These are phyloP conservation scores for Empidonax traillii DNA, from an alignment of 2,113 vertebrate species.

Conservation along the genomic window DNA sequence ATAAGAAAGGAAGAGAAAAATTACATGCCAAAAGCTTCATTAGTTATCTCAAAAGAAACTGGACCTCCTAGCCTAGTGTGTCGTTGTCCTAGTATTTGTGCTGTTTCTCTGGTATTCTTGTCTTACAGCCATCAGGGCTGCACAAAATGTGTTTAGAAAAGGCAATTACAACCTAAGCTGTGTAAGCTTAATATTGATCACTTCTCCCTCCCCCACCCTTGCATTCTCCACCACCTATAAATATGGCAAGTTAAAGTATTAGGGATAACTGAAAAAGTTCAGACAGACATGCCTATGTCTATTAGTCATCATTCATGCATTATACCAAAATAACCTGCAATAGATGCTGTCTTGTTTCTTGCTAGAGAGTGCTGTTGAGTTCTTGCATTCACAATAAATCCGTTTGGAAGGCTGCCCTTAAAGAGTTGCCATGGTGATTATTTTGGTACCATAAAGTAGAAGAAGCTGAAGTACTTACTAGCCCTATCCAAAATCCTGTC, in stretches of 20 bases:
- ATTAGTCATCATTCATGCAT: conserved; percentile 36
- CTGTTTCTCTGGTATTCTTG: not conserved
- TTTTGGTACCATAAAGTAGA: conserved; percentile 77
- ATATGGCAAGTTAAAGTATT: conserved; percentile 40
- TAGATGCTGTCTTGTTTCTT: conserved; percentile 51
- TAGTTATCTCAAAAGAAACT: conserved; percentile 43
- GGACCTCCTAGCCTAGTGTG: not conserved
- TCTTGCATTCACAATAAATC: conserved; percentile 75
- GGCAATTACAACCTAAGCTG: conserved; percentile 9
- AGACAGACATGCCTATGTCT: conserved; percentile 1
- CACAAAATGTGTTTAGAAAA: not conserved
- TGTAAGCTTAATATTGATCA: not conserved
- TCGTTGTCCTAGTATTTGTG: conserved; percentile 7
- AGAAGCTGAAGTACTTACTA: conserved; percentile 77
- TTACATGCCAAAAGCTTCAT: not conserved
- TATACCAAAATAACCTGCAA: conserved; percentile 43
- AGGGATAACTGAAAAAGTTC: conserved; percentile 31
- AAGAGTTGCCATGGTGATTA: conserved; percentile 80
- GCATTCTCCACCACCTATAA: conserved; percentile 26
- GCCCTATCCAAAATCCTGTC: conserved; percentile 76
- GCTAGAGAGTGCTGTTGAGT: conserved; percentile 72
- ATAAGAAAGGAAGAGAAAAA: conserved; percentile 44
- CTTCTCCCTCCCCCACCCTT: not conserved
- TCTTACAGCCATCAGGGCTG: not conserved
- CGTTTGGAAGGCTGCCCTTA: conserved; percentile 73